Evolutionary conservation across 2,797 vertebrate genomes (phyloP).

Genomic region (Protosalanx chinensis): DNA sequence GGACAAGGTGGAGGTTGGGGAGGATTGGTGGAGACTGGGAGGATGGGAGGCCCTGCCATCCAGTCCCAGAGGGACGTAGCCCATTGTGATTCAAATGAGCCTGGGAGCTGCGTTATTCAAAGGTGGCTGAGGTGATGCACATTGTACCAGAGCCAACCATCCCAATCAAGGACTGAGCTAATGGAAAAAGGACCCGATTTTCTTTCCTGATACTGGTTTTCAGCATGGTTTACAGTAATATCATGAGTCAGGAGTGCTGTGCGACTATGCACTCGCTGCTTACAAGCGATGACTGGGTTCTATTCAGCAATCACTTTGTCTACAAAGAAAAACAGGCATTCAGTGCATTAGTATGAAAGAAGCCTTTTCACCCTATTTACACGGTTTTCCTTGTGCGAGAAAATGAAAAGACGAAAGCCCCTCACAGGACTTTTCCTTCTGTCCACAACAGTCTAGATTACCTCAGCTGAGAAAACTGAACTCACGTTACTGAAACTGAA

Average conservation of each 20-base stretch:
- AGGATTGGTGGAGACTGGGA: neutral
- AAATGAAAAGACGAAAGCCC: slow-evolving; percentile 48
- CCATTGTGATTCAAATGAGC: slow-evolving; percentile 41
- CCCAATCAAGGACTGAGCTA: neutral
- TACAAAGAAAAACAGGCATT: slow-evolving; percentile 43
- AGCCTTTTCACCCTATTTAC: slow-evolving; percentile 48
- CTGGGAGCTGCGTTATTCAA: slow-evolving; percentile 13
- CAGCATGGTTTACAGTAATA: slow-evolving; percentile 30
- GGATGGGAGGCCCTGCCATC: slow-evolving; percentile 10
- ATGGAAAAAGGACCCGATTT: neutral
- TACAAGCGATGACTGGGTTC: slow-evolving; percentile 51
- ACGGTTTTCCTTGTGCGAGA: slow-evolving; percentile 45
- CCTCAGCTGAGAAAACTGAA: slow-evolving; percentile 29
- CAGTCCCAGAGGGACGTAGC: neutral
- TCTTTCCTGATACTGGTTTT: neutral
- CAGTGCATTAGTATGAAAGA: slow-evolving; percentile 50
- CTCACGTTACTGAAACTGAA: slow-evolving; percentile 31
- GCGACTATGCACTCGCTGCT: slow-evolving; percentile 27
- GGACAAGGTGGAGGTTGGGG: neutral
- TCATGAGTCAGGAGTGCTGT: neutral
- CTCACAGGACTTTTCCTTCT: slow-evolving; percentile 47
- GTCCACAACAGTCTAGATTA: slow-evolving; percentile 32
- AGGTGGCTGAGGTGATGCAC: slow-evolving; percentile 13
- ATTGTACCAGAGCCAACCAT: too few relatives aligned
- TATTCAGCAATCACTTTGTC: slow-evolving; percentile 51